phyloP scores from a whole-genome alignment of 2,113 vertebrate genomes.

The Rattus norvegicus region GRCr8 NC_086020.1:64425501-64426000 shows the following conservation, averaged over 20 bases:
- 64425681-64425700: not conserved
- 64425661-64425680: not conserved
- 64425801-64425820: not conserved
- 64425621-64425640: not conserved
- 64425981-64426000: constrained; percentile 57
- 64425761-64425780: not conserved
- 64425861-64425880: constrained; percentile 5
- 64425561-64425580: not conserved
- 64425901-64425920: not conserved
- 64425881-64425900: not conserved
- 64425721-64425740: not conserved
- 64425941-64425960: constrained; percentile 38
- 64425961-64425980: not conserved
- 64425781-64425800: constrained; percentile 35
- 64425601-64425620: not conserved
- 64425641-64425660: not conserved
- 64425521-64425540: not conserved
- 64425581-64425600: not conserved
- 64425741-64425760: not conserved
- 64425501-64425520: not conserved
- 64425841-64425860: not conserved
- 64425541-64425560: not conserved
- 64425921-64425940: not conserved
- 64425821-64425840: not conserved
- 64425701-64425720: not conserved